Conservation (phyloP, 1,140 invertebrate species). For the Zophobas atratus region DNA sequence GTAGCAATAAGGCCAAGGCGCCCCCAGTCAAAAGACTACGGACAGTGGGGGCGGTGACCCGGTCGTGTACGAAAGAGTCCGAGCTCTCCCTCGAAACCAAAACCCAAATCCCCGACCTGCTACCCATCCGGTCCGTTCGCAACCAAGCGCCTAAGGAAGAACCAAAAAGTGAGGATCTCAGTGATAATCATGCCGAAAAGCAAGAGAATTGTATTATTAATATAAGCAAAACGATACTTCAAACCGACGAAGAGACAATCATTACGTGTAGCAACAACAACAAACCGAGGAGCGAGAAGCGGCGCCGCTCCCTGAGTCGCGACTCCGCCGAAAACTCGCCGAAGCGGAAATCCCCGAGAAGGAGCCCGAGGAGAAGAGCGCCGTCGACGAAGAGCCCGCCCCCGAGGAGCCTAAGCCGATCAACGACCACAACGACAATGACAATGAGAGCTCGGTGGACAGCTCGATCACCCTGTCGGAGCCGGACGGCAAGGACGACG, state of each 20-base stretch:
- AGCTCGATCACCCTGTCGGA: conserved; percentile 21
- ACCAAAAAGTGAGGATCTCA: conserved; percentile 38
- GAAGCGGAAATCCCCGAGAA: conserved; percentile 61
- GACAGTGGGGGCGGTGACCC: conserved; percentile 76
- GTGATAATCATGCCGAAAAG: conserved; percentile 60
- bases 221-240: conserved; percentile 66
- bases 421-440: neutral
- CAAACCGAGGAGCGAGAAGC: conserved; percentile 59
- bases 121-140: conserved; percentile 63
- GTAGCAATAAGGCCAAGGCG: conserved; percentile 70
- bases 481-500: conserved; percentile 11
- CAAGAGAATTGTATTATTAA: conserved; percentile 66
- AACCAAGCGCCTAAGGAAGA: conserved; percentile 46
- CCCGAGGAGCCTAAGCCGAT: conserved; percentile 32
- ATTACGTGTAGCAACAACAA: conserved; percentile 63
- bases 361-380: conserved; percentile 19
- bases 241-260: conserved; percentile 66
- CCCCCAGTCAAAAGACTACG: conserved; percentile 70
- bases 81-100: conserved; percentile 60
- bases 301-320: conserved; percentile 58
- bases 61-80: conserved; percentile 69
- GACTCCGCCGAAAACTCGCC: conserved; percentile 57
- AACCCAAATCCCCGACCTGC: conserved; percentile 64
- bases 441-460: conserved; percentile 32
- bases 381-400: conserved; percentile 16